Conservation (phyloP, 30 jellyfish, hydroid and myxozoan genomes). For the Rhopilema esculentum region DNA sequence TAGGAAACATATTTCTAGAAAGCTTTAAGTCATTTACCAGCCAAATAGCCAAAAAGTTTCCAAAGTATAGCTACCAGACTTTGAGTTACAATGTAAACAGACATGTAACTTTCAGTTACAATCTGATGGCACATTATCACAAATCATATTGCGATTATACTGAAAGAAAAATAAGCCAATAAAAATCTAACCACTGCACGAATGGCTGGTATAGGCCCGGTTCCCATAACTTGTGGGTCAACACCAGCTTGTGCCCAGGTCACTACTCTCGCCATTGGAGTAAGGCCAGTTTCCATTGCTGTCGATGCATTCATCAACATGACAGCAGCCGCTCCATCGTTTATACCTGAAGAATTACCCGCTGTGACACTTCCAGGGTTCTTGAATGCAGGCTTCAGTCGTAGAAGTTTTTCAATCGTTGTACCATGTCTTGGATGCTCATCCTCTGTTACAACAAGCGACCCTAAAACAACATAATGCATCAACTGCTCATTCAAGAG, state of each 20-base stretch:
- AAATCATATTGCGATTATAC: too few relatives aligned
- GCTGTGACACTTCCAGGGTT: conserved; percentile 95
- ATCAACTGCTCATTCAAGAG: neutral
- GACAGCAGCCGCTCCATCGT: conserved; percentile 99
- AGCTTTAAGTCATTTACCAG: too few relatives aligned
- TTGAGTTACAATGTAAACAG: too few relatives aligned
- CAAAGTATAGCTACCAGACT: too few relatives aligned
- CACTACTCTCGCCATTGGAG: conserved; percentile 85
- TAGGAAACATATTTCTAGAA: too few relatives aligned
- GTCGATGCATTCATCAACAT: conserved; percentile 66
- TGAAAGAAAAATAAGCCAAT: too few relatives aligned
- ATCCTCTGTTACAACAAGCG: conserved; percentile 38
- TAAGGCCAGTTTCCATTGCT: conserved; percentile 24
- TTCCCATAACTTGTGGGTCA: conserved; percentile 95
- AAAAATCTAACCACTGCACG: conserved; percentile 87
- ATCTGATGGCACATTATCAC: too few relatives aligned
- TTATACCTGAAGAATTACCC: conserved; percentile 92
- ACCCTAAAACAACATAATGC: too few relatives aligned
- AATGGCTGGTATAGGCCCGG: conserved; percentile 94
- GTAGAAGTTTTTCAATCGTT: conserved; percentile 54
- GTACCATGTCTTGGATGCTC: conserved; percentile 88
- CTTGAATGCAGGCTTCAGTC: conserved; percentile 78
- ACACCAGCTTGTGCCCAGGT: conserved; percentile 97
- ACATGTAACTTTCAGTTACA: too few relatives aligned
- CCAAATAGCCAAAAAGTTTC: too few relatives aligned